Evolutionary conservation across 2,113 vertebrate species (phyloP).

Genomic region (Dipodomys spectabilis): DNA sequence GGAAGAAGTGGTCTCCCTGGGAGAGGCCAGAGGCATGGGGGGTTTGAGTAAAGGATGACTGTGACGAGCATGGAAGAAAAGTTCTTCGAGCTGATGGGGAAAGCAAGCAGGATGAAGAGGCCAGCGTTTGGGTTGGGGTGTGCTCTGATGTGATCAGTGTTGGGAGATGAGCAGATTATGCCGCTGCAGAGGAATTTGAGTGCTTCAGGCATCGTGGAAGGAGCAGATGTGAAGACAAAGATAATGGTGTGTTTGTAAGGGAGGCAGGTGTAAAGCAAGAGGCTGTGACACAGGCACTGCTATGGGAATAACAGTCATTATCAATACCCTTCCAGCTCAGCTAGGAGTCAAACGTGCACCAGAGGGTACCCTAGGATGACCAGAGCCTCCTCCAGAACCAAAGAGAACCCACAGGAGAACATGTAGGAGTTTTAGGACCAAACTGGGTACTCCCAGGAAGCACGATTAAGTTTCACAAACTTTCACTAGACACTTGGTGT

Average conservation of each 20-base stretch:
- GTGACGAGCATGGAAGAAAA: not conserved
- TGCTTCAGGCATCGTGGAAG: not conserved
- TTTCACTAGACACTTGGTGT: not conserved
- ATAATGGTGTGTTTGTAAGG: not conserved
- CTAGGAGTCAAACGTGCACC: too few species aligned
- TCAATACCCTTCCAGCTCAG: not conserved
- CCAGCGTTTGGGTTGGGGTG: not conserved
- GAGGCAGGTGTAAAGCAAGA: not conserved
- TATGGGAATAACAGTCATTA: not conserved
- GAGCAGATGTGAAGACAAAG: slow-evolving; percentile 52
- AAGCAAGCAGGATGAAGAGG: not conserved
- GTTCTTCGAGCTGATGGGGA: not conserved
- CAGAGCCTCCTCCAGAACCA: not conserved
- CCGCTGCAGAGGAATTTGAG: not conserved
- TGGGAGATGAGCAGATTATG: not conserved
- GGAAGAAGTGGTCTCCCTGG: not conserved
- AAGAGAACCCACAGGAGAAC: not conserved
- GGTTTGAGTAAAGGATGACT: not conserved
- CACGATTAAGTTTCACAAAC: not conserved
- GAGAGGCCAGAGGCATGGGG: not conserved
- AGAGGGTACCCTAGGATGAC: not conserved
- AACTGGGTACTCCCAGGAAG: not conserved
- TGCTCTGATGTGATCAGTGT: not conserved
- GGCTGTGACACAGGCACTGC: not conserved
- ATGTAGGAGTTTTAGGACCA: not conserved